Evolutionary conservation across 2,888 invertebrate genomes (phyloP), one percentile per base, ranked within the genome.

Genomic region (Sphinx pinastri): DNA sequence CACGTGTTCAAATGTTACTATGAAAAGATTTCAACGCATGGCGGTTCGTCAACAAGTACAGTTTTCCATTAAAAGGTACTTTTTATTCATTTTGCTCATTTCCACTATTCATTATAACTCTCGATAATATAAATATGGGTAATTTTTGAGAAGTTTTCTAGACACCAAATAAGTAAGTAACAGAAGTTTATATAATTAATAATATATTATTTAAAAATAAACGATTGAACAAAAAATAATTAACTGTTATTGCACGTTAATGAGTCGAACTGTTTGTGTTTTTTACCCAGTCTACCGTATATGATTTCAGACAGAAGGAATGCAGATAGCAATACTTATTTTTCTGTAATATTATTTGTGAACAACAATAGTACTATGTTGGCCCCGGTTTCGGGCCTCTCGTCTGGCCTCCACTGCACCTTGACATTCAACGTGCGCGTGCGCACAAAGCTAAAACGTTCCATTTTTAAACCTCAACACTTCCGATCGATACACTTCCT

Each of bases 401-500:
- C 75, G 76, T 72, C 75, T 76, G 84, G 83, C 91, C 89, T 90
- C 83, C 79, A 68, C 71, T 75, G 76, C 78, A 79, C 93, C 93
- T 93, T 94, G 93, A 93, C 93, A 93, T 93, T 93, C 91, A 90
- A 79, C 81, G 76, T 79, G 84, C 87, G 86, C 88, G 85, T 86
- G 90, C 86, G 82, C 86, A 80, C 81, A 79, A 75, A 83, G 80
- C 84, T 86, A 85, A 88, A 87, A 84, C 88, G 89, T 90, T 92
- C 88, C 84, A 89, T 89, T 92, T 93, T 88, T 85, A 86, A 88
- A 85, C 81, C 78, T 78, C 79, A 80, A 81, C 82, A 91, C 92
- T 93, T 93, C 93, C 93, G 93, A 91, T 87, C 82, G 78, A 81
- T 76, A 70, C 74, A 88, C 89, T 93, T 93, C 93, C 92, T 91